These are phyloP conservation scores for Psephotus haematonotus DNA, from an alignment of 2,113 vertebrate species.

Conservation along the genomic window DNA sequence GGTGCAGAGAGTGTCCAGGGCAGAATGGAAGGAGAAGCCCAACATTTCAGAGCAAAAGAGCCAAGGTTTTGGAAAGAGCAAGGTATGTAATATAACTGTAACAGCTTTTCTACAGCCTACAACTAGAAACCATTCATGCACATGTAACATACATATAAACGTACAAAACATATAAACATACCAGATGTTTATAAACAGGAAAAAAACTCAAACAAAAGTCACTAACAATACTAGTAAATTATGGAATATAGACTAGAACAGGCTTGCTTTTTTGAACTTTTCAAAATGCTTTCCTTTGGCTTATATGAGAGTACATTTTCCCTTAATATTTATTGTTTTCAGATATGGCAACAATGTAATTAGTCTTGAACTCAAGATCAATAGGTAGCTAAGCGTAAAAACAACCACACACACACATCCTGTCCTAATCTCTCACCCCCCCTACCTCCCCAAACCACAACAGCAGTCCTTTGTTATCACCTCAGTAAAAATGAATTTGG, in stretches of 20 bases:
- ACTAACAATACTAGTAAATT: neutral
- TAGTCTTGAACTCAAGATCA: neutral
- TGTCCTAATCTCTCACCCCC: neutral
- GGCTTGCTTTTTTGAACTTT: neutral
- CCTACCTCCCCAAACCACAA: rapidly evolving
- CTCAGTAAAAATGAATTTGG: constrained; percentile 43
- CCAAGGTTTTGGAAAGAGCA: constrained; percentile 17
- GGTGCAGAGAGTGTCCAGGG: neutral
- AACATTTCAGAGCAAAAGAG: constrained; percentile 21
- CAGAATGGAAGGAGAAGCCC: constrained; percentile 13
- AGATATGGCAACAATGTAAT: neutral
- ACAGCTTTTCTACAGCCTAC: neutral
- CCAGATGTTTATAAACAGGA: neutral
- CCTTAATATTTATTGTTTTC: neutral
- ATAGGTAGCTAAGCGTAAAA: neutral
- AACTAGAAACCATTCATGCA: neutral
- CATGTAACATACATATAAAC: too few relatives aligned
- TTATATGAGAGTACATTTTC: neutral
- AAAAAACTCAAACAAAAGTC: neutral
- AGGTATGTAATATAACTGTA: neutral
- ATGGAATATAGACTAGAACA: neutral
- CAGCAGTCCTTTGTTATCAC: neutral
- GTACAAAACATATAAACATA: too few relatives aligned
- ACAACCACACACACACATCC: too few relatives aligned
- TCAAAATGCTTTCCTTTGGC: neutral